Conservation (phyloP, 2,888 invertebrate species). For the Parapristionchus giblindavisi region DNA sequence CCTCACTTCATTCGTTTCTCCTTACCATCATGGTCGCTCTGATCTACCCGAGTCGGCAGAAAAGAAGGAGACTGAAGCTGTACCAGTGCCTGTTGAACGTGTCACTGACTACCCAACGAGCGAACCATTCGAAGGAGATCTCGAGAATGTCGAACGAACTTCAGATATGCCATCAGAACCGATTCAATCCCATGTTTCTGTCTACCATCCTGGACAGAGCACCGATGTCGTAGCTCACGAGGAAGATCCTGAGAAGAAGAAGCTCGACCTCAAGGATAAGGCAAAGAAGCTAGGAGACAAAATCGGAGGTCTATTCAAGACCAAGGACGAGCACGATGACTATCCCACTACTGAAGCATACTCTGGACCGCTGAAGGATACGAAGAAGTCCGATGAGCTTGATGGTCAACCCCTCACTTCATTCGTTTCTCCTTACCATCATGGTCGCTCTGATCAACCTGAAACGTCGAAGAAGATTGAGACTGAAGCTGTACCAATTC, state of each 20-base stretch:
- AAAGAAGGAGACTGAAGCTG: too few species aligned
- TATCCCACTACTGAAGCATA: conserved; percentile 5
- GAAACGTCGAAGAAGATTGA: too few species aligned
- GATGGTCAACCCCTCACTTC: neutral
- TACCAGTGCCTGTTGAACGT: too few species aligned
- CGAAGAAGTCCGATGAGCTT: too few species aligned
- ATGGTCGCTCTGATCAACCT: neutral
- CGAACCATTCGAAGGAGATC: conserved; percentile 18
- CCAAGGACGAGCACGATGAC: conserved; percentile 29
- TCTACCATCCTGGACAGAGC: conserved; percentile 18
- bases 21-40: too few species aligned
- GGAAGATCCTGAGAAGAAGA: conserved; percentile 16
- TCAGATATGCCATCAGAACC: conserved; percentile 5
- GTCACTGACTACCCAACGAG: too few species aligned
- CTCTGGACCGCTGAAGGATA: conserved; percentile 5
- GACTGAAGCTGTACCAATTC: too few species aligned
- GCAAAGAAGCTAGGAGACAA: conserved; percentile 15
- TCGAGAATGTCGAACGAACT: neutral
- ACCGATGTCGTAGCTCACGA: neutral
- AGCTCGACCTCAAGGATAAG: conserved; percentile 23
- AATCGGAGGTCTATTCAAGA: conserved; percentile 13
- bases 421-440: neutral
- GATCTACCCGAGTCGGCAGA: too few species aligned
- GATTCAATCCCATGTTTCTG: neutral
- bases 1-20: too few species aligned